Evolutionary conservation across 2,888 invertebrate genomes (phyloP), one percentile per base, ranked within the genome.

Genomic region (Nomada ferruginata): DNA sequence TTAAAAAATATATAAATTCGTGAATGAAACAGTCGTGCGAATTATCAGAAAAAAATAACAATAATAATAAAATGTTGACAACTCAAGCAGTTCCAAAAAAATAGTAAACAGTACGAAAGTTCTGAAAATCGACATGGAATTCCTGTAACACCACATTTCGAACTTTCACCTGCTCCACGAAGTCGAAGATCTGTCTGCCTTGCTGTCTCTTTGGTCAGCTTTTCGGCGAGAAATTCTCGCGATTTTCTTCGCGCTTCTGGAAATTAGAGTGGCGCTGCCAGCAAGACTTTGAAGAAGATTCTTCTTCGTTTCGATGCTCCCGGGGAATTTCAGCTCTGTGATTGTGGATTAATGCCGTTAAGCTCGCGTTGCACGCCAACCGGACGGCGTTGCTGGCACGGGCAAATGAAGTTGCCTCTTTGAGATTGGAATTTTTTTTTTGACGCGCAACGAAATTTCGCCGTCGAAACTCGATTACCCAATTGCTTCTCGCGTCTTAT

Each of bases 311-410:
- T 2, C 18, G n/a, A 73, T 15, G 20, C 66, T 66, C 47, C 29
- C 47, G 36, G 9, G 36, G 23, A 44, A 68, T 66, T 69, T 57
- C 57, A 42, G 18, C 69, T 68, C 55, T 57, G 44, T 26, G 26
- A 57, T 69, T 69, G 44, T 57, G n/a, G 42, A 57, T 44, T 68
- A 73, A 73, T 44, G 23, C n/a, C 15, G 73, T 47, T 73, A 72
- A 65, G 65, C 53, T 65, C 44, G n/a, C 52, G 55, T 55, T 55
- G 42, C 42, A 73, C 42, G 72, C 26, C 55, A 36, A 18, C 11
- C 26, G 53, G 20, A 7, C 55, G 20, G 20, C 23, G n/a, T 20
- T 55, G 15, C 59, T 15, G 26, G 36, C 18, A n/a, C 47, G 18
- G 26, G 20, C 15, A 47, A 53, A 73, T 36, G 36, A 68, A 66